Evolutionary conservation across 2,888 invertebrate genomes (phyloP).

Genomic region (Epistrophe eligans): DNA sequence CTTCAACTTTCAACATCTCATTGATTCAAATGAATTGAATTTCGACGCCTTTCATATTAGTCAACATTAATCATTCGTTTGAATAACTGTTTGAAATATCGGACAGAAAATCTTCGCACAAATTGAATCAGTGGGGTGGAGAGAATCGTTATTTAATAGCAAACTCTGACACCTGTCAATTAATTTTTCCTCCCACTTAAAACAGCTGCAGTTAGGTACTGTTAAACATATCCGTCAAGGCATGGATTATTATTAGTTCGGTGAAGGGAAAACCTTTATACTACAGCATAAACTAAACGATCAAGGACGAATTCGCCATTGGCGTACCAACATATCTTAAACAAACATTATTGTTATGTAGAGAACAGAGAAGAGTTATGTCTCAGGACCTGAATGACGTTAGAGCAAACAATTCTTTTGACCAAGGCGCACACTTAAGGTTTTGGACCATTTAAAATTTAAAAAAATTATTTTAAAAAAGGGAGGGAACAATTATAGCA

Average conservation of each 20-base stretch:
- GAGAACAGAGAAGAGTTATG: not conserved
- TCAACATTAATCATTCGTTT: conserved; percentile 16
- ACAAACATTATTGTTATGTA: conserved; percentile 30
- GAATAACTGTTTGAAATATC: conserved; percentile 27
- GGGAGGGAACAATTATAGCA: too few species aligned
- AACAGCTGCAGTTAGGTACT: conserved; percentile 2
- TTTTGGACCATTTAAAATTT: not conserved
- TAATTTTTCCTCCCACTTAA: conserved; percentile 14
- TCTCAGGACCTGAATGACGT: not conserved
- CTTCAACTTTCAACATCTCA: not conserved
- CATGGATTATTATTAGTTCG: not conserved
- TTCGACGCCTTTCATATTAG: not conserved
- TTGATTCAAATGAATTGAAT: conserved; percentile 14
- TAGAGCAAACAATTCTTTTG: not conserved
- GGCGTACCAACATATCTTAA: conserved; percentile 46
- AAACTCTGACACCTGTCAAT: conserved; percentile 65
- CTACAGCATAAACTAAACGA: not conserved
- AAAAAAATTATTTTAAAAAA: too few species aligned
- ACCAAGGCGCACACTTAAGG: not conserved
- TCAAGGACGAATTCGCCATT: not conserved
- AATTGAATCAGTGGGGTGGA: conserved; percentile 44
- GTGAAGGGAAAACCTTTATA: conserved; percentile 11
- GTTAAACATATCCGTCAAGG: conserved; percentile 32
- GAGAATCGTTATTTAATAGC: conserved; percentile 48
- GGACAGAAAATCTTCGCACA: conserved; percentile 26